Percentiles rank a stretch among this genome's conserved stretches.
Conservation (phyloP, 2,113 vertebrate species). For the Myrmecophaga tridactyla region DNA sequence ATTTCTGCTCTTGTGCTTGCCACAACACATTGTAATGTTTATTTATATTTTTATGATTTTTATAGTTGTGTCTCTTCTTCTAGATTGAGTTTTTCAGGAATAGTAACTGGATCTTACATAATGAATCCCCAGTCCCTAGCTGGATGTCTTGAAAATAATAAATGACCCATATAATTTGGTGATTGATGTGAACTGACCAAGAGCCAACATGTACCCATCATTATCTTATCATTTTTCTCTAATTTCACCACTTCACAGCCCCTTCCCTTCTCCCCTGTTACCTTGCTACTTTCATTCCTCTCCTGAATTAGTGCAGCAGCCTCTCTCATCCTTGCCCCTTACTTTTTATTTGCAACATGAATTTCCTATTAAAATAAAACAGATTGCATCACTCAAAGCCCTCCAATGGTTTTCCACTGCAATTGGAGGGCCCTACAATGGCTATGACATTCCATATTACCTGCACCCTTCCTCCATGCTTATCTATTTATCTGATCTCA, state of each 20-base stretch:
- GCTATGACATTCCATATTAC: neutral
- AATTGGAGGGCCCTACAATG: neutral
- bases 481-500: too few species aligned
- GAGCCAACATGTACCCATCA: neutral
- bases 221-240: neutral
- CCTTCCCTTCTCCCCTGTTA: neutral
- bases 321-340: neutral
- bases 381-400: neutral
- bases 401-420: neutral
- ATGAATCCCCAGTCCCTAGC: too few species aligned
- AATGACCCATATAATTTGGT: neutral
- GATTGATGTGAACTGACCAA: neutral
- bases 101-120: neutral
- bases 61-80: neutral
- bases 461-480: too few species aligned
- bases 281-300: neutral
- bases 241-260: neutral
- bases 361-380: neutral
- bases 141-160: conserved; percentile 13
- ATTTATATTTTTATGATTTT: neutral
- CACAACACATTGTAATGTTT: neutral
- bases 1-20: neutral
- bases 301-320: neutral
- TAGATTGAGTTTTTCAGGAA: neutral
- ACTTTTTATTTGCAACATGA: neutral